Evolutionary conservation across 2,113 vertebrate genomes (phyloP), one percentile per base, ranked within the genome.

Genomic region (Prunella fulvescens): DNA sequence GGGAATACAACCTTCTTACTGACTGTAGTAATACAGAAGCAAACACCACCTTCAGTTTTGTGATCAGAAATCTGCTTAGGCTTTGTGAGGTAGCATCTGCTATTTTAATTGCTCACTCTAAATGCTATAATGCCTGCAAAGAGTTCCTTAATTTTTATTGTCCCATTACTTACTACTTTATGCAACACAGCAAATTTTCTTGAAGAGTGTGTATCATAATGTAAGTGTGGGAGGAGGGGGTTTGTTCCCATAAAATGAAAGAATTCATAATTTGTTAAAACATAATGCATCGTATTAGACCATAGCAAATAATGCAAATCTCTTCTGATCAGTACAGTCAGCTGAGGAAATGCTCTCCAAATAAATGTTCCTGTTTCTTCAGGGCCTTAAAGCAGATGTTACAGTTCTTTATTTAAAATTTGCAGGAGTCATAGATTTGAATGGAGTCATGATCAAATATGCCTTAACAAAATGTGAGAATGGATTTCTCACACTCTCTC

Each of bases 61-160:
- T 64, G 57, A 88, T 88, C 45, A 40, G 85, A 48, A 93, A 80
- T 91, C 78, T 94, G 24, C 57, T 65, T 86, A 90, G 56, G 71
- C 91, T 85, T 69, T 64, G 45, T 90, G 91, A 62, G n/a, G 74
- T 69, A 86, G 29, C 74, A 96, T 92, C 86, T 97, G 79, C 77
- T 94, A 61, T 81, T 96, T 94, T 95, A 89, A 93, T 94, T 95
- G 57, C 82, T 93, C 7, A 4, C 53, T 95, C 95, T 92, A 85
- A 92, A 88, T 79, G 64, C 29, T 48, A 0, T 87, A 86, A 90
- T 61, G 29, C 39, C 65, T 95, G 33, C 33, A 95, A 97, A 97
- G 19, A 88, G 81, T 96, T 93, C 86, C 50, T 95, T 97, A 81
- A 88, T 93, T 95, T 93, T 97, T 96, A 90, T 93, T 94, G 51